Conservation (phyloP, 2,888 invertebrate genomes). For the Trichogramma dendrolimi region DNA sequence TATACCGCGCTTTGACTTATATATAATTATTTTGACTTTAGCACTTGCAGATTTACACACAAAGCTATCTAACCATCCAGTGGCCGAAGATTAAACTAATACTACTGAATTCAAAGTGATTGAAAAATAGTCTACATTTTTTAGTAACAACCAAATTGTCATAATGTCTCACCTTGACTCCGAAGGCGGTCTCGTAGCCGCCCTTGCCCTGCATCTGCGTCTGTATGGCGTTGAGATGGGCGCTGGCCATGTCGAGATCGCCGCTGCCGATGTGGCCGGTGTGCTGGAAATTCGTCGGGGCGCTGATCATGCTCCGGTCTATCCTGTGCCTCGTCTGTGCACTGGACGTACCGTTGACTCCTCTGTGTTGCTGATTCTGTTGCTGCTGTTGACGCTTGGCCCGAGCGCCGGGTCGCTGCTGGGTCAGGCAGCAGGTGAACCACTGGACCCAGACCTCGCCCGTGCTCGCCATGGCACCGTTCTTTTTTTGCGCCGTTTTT, state of each 20-base stretch:
- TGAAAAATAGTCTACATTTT: too few relatives aligned
- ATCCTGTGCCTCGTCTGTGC: slow-evolving; percentile 63
- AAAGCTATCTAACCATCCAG: too few relatives aligned
- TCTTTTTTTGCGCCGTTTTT: slow-evolving; percentile 17
- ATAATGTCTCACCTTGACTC: slow-evolving; percentile 54
- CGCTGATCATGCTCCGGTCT: slow-evolving; percentile 92
- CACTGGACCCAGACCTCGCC: slow-evolving; percentile 87
- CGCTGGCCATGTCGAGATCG: slow-evolving; percentile 79
- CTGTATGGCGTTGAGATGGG: slow-evolving; percentile 81
- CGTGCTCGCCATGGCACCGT: slow-evolving; percentile 60
- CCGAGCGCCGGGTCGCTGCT: slow-evolving; percentile 46
- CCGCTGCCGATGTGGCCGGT: slow-evolving; percentile 88
- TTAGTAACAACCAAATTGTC: too few relatives aligned
- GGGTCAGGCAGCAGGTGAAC: slow-evolving; percentile 85
- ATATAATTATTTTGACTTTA: too few relatives aligned
- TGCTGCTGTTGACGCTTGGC: slow-evolving; percentile 51
- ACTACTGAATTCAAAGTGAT: too few relatives aligned
- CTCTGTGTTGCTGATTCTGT: background rate
- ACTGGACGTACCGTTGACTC: slow-evolving; percentile 1
- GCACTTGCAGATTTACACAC: too few relatives aligned
- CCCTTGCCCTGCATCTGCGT: slow-evolving; percentile 96
- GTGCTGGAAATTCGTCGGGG: slow-evolving; percentile 93
- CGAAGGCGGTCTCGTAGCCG: slow-evolving; percentile 75
- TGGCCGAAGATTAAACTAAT: too few relatives aligned
- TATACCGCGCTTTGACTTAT: too few relatives aligned